Conservation (phyloP, 2,888 invertebrate genomes). For the Melinopterus prodromus region DNA sequence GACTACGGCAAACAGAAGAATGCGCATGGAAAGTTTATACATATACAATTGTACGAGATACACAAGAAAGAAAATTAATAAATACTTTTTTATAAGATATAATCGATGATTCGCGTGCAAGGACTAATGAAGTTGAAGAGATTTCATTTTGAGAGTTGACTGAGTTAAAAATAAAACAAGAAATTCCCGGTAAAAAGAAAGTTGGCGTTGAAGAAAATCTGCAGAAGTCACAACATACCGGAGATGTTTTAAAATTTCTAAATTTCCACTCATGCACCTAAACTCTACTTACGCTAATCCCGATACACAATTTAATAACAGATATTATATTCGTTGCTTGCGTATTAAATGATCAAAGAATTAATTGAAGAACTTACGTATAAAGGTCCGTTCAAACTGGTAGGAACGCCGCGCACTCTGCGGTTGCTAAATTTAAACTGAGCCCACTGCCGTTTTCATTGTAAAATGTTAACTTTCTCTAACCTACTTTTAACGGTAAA, state of each 20-base stretch:
- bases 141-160: not conserved
- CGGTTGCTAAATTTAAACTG: conserved; percentile 56
- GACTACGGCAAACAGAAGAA: not conserved
- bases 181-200: conserved; percentile 4
- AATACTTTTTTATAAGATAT: not conserved
- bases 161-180: not conserved
- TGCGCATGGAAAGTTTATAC: not conserved
- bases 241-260: not conserved
- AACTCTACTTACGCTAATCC: not conserved
- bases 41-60: not conserved
- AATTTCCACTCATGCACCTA: not conserved
- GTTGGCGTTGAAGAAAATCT: not conserved
- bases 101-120: not conserved
- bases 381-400: not conserved
- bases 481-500: conserved; percentile 56
- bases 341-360: not conserved
- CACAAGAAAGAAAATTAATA: not conserved
- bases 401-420: conserved; percentile 29
- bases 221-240: not conserved
- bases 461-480: conserved; percentile 60
- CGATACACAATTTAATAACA: not conserved
- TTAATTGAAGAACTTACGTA: not conserved
- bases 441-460: conserved; percentile 53
- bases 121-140: not conserved
- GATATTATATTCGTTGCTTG: not conserved